Conservation (phyloP, 2,113 vertebrate species). For the Chauna torquata region DNA sequence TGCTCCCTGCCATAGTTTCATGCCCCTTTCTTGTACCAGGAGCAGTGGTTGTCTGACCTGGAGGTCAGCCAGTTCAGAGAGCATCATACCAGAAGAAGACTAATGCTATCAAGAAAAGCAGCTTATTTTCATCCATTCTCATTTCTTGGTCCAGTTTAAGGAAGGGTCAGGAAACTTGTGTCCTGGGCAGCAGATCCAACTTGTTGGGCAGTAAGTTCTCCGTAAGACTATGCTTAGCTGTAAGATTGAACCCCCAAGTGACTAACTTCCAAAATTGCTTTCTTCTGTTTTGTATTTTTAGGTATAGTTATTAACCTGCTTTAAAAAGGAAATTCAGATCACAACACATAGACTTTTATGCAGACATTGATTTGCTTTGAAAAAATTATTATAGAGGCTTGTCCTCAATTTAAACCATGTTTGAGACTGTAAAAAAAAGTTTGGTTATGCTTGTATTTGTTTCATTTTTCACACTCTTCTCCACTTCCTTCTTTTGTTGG, state of each 20-base stretch:
- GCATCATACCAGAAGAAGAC: background rate
- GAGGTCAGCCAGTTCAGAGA: background rate
- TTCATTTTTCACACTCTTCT: background rate
- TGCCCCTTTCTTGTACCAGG: background rate
- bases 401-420: background rate
- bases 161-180: background rate
- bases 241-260: background rate
- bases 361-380: background rate
- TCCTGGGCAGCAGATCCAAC: background rate
- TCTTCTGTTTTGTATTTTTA: background rate
- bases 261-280: background rate
- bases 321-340: background rate
- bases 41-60: background rate
- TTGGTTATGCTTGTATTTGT: background rate
- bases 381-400: background rate
- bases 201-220: background rate
- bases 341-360: background rate
- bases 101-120: background rate
- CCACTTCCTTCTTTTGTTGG: constrained; percentile 11
- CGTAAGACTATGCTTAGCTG: background rate
- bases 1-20: background rate
- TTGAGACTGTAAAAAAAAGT: background rate
- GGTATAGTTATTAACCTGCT: background rate
- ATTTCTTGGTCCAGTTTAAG: background rate
- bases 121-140: background rate